Base-by-base conservation (phyloP, 2,888 invertebrate species). In the Melolontha melolontha region DNA sequence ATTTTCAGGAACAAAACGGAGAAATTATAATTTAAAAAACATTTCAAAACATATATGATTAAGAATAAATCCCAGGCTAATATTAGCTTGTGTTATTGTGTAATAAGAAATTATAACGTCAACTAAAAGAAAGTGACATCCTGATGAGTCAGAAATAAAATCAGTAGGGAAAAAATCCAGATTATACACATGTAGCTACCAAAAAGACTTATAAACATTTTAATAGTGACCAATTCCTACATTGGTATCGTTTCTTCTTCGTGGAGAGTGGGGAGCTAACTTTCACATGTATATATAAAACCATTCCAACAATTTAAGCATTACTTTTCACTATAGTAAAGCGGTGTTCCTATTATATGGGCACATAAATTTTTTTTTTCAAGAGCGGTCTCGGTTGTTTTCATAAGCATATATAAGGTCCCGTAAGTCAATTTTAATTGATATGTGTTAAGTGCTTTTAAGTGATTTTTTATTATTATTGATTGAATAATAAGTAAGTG, bases 231-330 rank as follows among this genome's bases (percentile, higher is more conserved):
- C 57, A 27, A 57, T 57, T 57, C 57, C 57, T 42, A 14, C 57
- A 27, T 42, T 22, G 44, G 44, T 55, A 44, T 57, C 42, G 57
- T 57, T 57, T 57, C 57, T 44, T 57, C 63, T 40, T 57, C 27
- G 27, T 34, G 62, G 74, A 75, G 79, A 80, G 80, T 82, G 79
- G 82, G 82, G 80, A 79, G 78, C 41, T 75, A 81, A 83, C 83
- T 83, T 83, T 83, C 83, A 82, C 83, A 80, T 80, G 80, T 78
- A 80, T 82, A 83, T 83, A 83, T 83, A 83, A 81, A 82, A 83
- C 80, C 81, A 81, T 81, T 80, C 79, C 79, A 76, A 79, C 80
- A 79, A 79, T 81, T 82, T 81, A 80, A 79, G 78, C 80, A 81
- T 82, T 83, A 83, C 82, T 82, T 82, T 80, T 81, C 78, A 75